Evolutionary conservation across 2,113 vertebrate genomes (phyloP), one percentile per base, ranked within the genome.

Genomic region (Oryzias curvinotus): DNA sequence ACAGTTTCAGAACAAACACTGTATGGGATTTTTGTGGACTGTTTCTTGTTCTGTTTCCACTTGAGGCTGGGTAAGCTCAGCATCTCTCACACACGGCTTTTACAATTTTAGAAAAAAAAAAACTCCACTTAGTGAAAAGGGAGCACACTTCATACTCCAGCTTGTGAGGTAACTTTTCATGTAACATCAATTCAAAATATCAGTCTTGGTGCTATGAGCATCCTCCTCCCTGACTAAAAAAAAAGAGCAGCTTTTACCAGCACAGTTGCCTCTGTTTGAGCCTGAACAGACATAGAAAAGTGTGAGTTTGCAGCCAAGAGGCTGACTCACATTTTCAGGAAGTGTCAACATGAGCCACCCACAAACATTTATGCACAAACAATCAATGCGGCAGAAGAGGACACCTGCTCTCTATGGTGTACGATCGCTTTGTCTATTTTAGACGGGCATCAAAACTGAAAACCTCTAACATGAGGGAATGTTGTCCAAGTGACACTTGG

Each of bases 241-340:
- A 36, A 36, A 36, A 36, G 36, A 36, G 36, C 36, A 36, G 36
- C 36, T 36, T 36, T 36, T 36, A 3, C 36, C 8, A 13, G 10
- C 36, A 36, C 36, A 36, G 36, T 36, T 36, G 36, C 36, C 12
- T 10, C 36, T 36, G 36, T 36, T 36, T 12, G 36, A 71, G 74
- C 60, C 60, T 28, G 59, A 75, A 47, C 78, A 80, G 84, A 45
- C 63, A 65, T 28, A 18, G 68, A 59, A 44, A 64, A 66, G 23
- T 52, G 79, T 48, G 21, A 74, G 66, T 74, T 73, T 63, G 53
- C 46, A 10, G 36, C 36, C 36, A 36, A 36, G 55, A 73, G 68
- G 72, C 83, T 90, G 88, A 91, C 75, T 88, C 79, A 84, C 70
- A 75, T 65, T 44, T 75, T 83, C 45, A 80, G 82, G 72, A 80